These are phyloP conservation scores for Sisyra nigra DNA, from an alignment of 2,888 invertebrate genomes.

Conservation along the genomic window DNA sequence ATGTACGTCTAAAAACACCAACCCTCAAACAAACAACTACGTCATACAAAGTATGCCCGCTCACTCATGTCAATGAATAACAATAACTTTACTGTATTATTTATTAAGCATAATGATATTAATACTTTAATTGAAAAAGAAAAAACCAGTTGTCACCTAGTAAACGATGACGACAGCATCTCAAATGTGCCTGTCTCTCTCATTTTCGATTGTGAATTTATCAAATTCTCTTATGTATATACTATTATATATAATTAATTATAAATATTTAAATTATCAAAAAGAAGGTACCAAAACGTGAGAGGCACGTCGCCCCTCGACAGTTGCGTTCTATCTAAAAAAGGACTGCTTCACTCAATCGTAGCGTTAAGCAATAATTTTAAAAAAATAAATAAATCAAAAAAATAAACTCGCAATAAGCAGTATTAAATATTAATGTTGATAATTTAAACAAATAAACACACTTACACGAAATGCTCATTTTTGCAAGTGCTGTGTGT, in stretches of 20 bases:
- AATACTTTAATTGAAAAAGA: too few relatives aligned
- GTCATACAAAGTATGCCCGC: neutral
- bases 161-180: too few relatives aligned
- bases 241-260: conserved; percentile 1
- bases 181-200: conserved; percentile 3
- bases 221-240: neutral
- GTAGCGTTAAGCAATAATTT: conserved; percentile 31
- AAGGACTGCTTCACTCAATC: conserved; percentile 18
- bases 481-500: neutral
- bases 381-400: too few relatives aligned
- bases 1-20: conserved; percentile 75
- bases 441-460: neutral
- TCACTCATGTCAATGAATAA: too few relatives aligned
- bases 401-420: conserved; percentile 28
- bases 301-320: neutral
- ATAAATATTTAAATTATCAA: neutral
- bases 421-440: conserved; percentile 24
- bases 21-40: conserved; percentile 16
- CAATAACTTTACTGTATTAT: too few relatives aligned
- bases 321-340: conserved; percentile 1
- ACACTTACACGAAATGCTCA: neutral
- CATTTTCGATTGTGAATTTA: conserved; percentile 1
- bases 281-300: neutral
- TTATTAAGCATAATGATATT: too few relatives aligned
- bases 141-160: too few relatives aligned